These are phyloP conservation scores for Myrmecobius fasciatus DNA, from an alignment of 2,113 vertebrate genomes.

Conservation along the genomic window DNA sequence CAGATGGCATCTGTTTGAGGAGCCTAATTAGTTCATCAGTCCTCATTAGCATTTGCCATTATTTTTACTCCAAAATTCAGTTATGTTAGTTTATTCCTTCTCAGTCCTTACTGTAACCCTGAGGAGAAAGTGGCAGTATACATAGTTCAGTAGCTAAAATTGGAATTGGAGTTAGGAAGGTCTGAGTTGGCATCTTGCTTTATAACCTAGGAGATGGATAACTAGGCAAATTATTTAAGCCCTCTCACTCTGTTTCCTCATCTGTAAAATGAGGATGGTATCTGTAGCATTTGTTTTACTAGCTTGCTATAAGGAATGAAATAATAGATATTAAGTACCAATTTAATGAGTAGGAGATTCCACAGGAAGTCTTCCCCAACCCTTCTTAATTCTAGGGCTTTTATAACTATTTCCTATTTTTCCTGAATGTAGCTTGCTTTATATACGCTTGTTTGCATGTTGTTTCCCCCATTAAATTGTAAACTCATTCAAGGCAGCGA, in stretches of 20 bases:
- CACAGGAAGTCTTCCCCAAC: neutral
- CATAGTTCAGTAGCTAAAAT: neutral
- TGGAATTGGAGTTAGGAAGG: neutral
- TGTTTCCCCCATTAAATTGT: neutral
- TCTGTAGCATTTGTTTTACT: neutral
- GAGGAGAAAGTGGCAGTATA: neutral
- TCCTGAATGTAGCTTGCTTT: neutral
- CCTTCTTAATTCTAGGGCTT: neutral
- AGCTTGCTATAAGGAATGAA: neutral
- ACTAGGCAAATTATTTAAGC: neutral
- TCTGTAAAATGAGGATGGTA: neutral
- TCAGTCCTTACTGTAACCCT: slow-evolving; percentile 1
- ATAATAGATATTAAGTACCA: neutral
- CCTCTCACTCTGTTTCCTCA: neutral
- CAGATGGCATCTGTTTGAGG: neutral
- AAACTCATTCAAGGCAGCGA: neutral
- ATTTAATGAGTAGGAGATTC: neutral
- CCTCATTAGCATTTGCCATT: slow-evolving; percentile 26
- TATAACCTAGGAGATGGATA: neutral
- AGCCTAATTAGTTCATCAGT: neutral
- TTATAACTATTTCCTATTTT: neutral
- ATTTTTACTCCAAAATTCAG: slow-evolving; percentile 34
- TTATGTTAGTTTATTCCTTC: slow-evolving; percentile 16
- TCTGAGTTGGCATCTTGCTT: neutral
- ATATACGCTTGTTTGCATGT: neutral